Evolutionary conservation across 2,888 invertebrate species (phyloP), one percentile per base, ranked within the genome.

Genomic region (Drosophila atroscutellata): DNA sequence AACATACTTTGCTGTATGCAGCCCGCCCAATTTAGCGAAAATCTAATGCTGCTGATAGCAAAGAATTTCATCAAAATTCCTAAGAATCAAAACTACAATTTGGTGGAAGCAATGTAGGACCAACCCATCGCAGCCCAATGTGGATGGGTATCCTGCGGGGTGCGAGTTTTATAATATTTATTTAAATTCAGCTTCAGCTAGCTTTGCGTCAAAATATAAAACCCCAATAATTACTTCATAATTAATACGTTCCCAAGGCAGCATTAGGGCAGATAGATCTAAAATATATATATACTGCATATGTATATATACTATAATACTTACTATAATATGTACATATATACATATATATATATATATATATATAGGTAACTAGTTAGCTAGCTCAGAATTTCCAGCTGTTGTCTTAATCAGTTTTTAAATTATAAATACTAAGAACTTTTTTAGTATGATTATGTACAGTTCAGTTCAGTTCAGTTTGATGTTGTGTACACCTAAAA

Each of bases 51-150:
- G 34, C 65, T 57, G 63, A 60, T 63, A 32, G 55, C 68, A 58
- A 71, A 75, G 72, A 83, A 79, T 84, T 83, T 84, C 72, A 83
- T 72, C 76, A 72, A 83, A 84, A 88, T 84, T 81, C 77, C 76
- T 71, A 37, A 72, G 75, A 78, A 71, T 59, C 68, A 60, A 63
- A 73, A 73, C 32, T 36, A 57, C 47, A 74, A 51, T 26, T 52
- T 49, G 24, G n/a, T 13, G 42, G 2, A n/a, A 37, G 32, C 59
- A 50, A 51, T 7, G 8, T 39, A n/a, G 15, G 13, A 34, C 9
- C 15, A 42, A 28, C 24, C 28, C 50, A 34, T 15, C 34, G 42
- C 34, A 47, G 18, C 15, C 45, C 9, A 2, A 11, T 62, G 7
- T 34, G 5, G 3, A 36, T 36, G 28, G 5, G 28, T 13, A 24